Percentiles rank a stretch among this genome's conserved stretches.
phyloP scores from a whole-genome alignment of 2,797 vertebrate species.

The Trachops cirrhosus region DNA sequence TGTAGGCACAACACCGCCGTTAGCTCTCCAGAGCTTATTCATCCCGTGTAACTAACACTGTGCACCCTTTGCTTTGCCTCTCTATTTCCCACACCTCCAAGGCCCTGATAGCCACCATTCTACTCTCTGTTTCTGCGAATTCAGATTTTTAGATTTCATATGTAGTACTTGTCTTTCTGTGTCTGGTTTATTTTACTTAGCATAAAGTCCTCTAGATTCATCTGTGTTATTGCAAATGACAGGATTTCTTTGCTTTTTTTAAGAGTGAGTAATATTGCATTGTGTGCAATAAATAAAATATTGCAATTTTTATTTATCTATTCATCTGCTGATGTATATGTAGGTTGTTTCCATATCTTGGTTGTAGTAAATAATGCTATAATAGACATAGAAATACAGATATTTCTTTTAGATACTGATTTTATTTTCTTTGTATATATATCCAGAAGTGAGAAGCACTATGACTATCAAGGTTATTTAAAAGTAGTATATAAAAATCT shows the following conservation, averaged over 20 bases:
- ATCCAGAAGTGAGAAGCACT: background rate
- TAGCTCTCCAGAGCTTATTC: background rate
- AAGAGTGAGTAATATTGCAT: background rate
- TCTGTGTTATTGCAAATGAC: background rate
- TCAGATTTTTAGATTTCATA: background rate
- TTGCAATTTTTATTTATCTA: background rate
- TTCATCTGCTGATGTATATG: background rate
- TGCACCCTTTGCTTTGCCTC: background rate
- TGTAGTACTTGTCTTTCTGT: background rate
- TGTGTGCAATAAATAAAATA: background rate
- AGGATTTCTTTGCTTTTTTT: background rate
- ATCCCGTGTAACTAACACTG: background rate
- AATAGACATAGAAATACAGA: background rate
- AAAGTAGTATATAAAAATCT: background rate
- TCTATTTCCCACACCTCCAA: background rate
- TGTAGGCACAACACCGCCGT: background rate
- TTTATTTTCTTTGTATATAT: background rate
- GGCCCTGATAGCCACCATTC: background rate
- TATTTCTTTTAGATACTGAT: background rate
- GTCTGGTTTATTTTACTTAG: background rate
- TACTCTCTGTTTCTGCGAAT: background rate
- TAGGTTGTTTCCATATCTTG: background rate
- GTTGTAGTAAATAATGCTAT: background rate
- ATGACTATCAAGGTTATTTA: background rate
- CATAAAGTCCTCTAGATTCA: background rate